Evolutionary conservation across 2,797 vertebrate genomes (phyloP), one percentile per base, ranked within the genome.

Genomic region (Galago senegalensis): DNA sequence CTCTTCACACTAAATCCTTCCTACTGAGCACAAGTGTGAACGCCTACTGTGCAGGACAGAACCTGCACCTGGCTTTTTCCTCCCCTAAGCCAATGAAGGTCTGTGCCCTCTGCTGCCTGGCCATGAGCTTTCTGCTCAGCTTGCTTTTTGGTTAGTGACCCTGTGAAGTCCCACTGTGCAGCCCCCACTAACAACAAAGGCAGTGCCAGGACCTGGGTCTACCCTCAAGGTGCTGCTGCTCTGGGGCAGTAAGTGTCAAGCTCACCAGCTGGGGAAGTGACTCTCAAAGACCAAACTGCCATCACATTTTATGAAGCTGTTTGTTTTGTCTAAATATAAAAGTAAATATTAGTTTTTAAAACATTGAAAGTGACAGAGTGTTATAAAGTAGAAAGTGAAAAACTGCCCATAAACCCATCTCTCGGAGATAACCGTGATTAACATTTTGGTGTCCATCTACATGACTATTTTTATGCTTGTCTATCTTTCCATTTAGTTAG

Each of bases 351-450:
- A 21, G 31, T 69, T 34, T 87, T 53, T 40, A 3, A 17, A 12
- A 82, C 1, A 29, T 34, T 53, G 11, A 67, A 95, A 97, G 67
- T 65, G 43, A 69, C 7, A 8, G 43, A 94, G 85, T 69, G 16
- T 49, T 56, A 80, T 63, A 58, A 84, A 84, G 49, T 8, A 5
- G 25, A 70, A 83, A 91, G 60, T 61, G n/a, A 73, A 83, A 87
- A 96, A 58, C 49, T 13, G 76, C 21, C 43, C 14, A 31, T 21
- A 73, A 63, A 61, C 17, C 18, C 25, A 67, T 31, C 11, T 34
- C 14, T 95, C 53, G n/a, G 31, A 80, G 25, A 70, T 4, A n/a
- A 61, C 23, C 20, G 37, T 23, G 25, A 40, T 29, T 61, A 8
- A 34, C 31, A 89, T n/a, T 80, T 79, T 96, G 76, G 37, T n/a